Evolutionary conservation across 2,888 invertebrate species (phyloP).

Genomic region (Drosophila meridionalis): DNA sequence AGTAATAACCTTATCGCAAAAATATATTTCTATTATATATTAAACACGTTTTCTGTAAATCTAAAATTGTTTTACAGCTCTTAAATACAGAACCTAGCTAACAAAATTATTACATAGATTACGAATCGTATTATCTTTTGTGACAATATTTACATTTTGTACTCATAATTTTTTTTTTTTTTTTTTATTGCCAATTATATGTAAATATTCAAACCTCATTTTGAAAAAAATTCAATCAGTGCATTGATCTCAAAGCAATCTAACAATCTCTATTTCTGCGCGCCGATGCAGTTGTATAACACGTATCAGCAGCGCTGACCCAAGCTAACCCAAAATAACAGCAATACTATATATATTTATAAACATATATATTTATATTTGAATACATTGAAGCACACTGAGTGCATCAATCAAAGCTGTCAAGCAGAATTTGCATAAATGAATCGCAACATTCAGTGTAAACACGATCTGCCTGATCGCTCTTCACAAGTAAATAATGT

Average conservation of each 20-base stretch:
- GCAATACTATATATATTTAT: background rate
- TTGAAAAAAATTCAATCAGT: constrained; percentile 7
- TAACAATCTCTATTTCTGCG: constrained; percentile 6
- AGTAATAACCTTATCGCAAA: background rate
- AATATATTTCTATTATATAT: background rate
- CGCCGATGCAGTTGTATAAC: constrained; percentile 22
- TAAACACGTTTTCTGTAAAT: too few species aligned
- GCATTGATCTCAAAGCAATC: constrained; percentile 32
- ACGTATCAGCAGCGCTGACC: constrained; percentile 31
- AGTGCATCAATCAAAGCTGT: constrained; percentile 26
- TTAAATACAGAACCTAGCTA: constrained; percentile 3
- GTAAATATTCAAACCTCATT: background rate
- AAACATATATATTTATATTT: constrained; percentile 1
- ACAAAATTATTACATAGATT: background rate
- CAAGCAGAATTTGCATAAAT: constrained; percentile 6
- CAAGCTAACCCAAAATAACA: constrained; percentile 13
- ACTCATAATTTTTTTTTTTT: background rate
- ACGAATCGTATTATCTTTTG: background rate
- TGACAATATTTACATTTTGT: constrained; percentile 2
- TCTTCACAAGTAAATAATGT: constrained; percentile 5
- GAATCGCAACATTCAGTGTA: constrained; percentile 3
- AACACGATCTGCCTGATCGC: background rate
- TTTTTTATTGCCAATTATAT: background rate
- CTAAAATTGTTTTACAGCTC: background rate
- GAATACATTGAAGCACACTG: background rate